Evolutionary conservation across 2,888 invertebrate species (phyloP), one percentile per base, ranked within the genome.

Genomic region (Heliconius cydno): DNA sequence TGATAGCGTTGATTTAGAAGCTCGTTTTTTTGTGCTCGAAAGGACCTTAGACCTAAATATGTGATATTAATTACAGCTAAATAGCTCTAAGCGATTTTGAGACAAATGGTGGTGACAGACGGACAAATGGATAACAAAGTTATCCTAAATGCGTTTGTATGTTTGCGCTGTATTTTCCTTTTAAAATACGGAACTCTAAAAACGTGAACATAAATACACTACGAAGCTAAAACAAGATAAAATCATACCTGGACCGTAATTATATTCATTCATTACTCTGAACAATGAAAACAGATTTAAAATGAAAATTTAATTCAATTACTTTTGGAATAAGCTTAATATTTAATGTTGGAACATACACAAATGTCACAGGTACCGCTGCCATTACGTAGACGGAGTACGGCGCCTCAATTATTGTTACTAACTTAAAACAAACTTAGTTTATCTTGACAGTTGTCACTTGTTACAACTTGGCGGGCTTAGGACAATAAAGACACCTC

Each of bases 361-460:
- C 22, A 46, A 75, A 28, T 65, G 75, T 46, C 46, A 46, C 75
- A 5, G 66, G 65, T 73, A 34, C 60, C 57, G 30, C 12, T 28
- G 28, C 38, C 46, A 46, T 46, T 66, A 66, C 73, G 65, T 66
- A 65, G 46, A 65, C 65, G 38, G 30, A 41, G 65, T 66, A 66
- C 75, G 46, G 75, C 30, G 65, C 65, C 65, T 46, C 75, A 75
- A 66, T 66, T 46, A 75, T 66, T 75, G 75, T 66, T 75, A 25
- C 28, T 22, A 66, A 75, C 75, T 75, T 75, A 65, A 65, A 73
- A 65, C 75, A 75, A 75, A 34, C 75, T 75, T 75, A 75, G 46
- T 46, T 60, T n/a, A 73, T 30, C 73, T 77, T 66, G 34, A 71
- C 71, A 65, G 71, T 77, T 46, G 57, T 60, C 30, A 34, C 60